Evolutionary conservation across 2,113 vertebrate genomes (phyloP).

Genomic region (Mormoops blainvillei): DNA sequence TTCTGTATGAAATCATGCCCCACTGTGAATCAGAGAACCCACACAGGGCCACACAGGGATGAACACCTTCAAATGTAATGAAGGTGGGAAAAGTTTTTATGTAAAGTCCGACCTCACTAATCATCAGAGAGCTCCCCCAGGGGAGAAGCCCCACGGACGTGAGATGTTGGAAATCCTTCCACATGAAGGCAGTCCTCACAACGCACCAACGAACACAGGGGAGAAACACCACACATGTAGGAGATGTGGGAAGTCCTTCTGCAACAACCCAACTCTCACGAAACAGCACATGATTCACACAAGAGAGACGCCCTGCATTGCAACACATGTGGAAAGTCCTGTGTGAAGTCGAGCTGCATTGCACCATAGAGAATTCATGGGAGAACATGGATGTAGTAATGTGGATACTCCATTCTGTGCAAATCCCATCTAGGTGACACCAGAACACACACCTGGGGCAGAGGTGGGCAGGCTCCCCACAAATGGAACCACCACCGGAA

Average conservation of each 20-base stretch:
- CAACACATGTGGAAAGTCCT: neutral
- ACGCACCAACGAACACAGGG: neutral
- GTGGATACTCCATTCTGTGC: neutral
- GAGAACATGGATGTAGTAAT: neutral
- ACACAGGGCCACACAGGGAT: too few relatives aligned
- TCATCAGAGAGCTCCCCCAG: neutral
- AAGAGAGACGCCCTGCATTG: neutral
- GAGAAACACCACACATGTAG: neutral
- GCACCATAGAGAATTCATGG: neutral
- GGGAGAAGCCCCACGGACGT: neutral
- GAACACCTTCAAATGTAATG: neutral
- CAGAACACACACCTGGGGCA: neutral
- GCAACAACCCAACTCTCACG: neutral
- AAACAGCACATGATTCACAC: neutral
- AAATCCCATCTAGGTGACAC: neutral
- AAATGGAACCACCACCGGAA: neutral
- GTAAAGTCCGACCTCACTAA: neutral
- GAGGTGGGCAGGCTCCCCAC: neutral
- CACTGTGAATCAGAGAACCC: neutral
- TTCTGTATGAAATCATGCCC: slow-evolving; percentile 6
- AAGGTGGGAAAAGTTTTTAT: neutral
- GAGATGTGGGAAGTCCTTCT: neutral
- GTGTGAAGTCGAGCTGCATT: neutral
- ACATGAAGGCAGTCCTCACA: neutral
- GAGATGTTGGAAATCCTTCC: neutral